phyloP scores from a whole-genome alignment of 1,140 invertebrate genomes.

The Macrostomum lignano region DNA sequence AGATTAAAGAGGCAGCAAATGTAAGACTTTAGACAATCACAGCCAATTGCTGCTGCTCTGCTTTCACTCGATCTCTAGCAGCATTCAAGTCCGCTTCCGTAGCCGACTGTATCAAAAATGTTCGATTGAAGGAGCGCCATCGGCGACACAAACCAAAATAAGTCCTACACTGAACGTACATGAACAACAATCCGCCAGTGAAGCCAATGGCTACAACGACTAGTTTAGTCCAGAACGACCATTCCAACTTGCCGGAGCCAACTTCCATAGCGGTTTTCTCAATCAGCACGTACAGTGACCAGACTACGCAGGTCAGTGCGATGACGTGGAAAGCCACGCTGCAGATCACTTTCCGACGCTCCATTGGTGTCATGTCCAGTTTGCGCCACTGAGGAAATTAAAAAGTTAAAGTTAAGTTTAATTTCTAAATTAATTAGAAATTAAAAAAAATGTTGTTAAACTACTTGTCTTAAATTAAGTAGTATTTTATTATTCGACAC shows the following conservation, averaged over 20 bases:
- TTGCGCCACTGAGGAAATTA: constrained; percentile 46
- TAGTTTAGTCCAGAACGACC: constrained; percentile 88
- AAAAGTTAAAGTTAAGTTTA: no score
- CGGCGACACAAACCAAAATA: constrained; percentile 61
- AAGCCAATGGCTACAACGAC: constrained; percentile 81
- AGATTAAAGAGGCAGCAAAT: no score
- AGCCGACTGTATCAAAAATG: constrained; percentile 51
- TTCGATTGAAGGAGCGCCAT: constrained; percentile 69
- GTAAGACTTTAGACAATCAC: no score
- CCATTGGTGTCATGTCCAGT: constrained; percentile 64
- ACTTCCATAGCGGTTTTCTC: constrained; percentile 70
- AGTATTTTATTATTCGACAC: no score
- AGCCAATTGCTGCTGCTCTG: no score
- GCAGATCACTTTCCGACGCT: constrained; percentile 58
- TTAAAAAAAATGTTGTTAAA: no score
- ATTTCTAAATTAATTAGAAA: background rate
- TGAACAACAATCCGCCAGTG: constrained; percentile 72
- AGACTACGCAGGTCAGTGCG: constrained; percentile 69
- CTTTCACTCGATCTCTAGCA: background rate
- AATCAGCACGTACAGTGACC: constrained; percentile 78
- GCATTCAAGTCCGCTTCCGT: background rate
- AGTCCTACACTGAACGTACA: constrained; percentile 82
- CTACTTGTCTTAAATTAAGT: no score
- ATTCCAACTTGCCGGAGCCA: constrained; percentile 40
- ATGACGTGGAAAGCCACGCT: constrained; percentile 71